Percentiles rank a stretch among this genome's conserved stretches.
Conservation (phyloP, 2,888 invertebrate species). For the Petrophora chlorosata region DNA sequence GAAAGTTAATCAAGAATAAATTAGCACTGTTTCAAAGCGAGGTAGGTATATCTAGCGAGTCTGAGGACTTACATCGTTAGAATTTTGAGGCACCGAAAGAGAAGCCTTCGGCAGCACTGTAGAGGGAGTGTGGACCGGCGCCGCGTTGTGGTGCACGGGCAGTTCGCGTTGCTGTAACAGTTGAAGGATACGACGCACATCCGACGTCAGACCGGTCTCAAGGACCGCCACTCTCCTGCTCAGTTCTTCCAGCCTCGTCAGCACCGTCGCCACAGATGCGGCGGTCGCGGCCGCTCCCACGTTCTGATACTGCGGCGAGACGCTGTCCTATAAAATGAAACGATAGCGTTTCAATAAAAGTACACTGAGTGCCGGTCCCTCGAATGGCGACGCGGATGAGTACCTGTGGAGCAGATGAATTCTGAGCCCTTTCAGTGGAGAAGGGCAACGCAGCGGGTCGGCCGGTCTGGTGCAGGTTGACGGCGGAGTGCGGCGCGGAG, state of each 20-base stretch:
- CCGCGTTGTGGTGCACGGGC: slow-evolving; percentile 51
- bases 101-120: slow-evolving; percentile 71
- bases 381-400: neutral
- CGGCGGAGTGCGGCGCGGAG: slow-evolving; percentile 77
- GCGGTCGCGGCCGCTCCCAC: slow-evolving; percentile 66
- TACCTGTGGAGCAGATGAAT: slow-evolving; percentile 39
- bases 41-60: no score
- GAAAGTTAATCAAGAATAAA: slow-evolving; percentile 30
- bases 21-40: no score
- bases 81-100: slow-evolving; percentile 72
- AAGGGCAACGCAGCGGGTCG: slow-evolving; percentile 69
- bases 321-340: slow-evolving; percentile 58
- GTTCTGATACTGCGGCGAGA: slow-evolving; percentile 79
- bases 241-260: slow-evolving; percentile 87
- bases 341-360: neutral
- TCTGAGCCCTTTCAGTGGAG: slow-evolving; percentile 61
- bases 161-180: slow-evolving; percentile 82
- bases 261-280: slow-evolving; percentile 80
- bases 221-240: slow-evolving; percentile 87
- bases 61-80: slow-evolving; percentile 55
- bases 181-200: slow-evolving; percentile 89
- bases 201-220: slow-evolving; percentile 88
- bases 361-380: neutral
- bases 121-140: slow-evolving; percentile 66
- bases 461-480: slow-evolving; percentile 74